These are phyloP conservation scores for Sepiola atlantica DNA, from an alignment of 2,888 invertebrate species.

Conservation along the genomic window DNA sequence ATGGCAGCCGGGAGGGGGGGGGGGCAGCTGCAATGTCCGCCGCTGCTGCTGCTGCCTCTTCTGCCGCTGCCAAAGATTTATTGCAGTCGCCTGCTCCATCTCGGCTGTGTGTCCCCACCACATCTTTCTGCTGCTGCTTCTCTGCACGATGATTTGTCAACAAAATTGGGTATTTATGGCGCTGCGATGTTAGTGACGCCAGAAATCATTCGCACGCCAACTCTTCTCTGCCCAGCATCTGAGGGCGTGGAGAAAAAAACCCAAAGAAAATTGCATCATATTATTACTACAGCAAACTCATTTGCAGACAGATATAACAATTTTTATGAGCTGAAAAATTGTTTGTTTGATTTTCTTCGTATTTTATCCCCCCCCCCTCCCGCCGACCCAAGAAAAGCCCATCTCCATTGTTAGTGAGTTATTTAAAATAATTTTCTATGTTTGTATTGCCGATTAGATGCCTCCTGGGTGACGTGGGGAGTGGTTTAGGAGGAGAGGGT, in stretches of 20 bases:
- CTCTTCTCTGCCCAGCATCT: neutral
- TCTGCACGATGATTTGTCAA: slow-evolving; percentile 25
- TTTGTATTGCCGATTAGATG: neutral
- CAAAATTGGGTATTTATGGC: slow-evolving; percentile 44
- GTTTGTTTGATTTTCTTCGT: neutral
- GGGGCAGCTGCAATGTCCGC: neutral
- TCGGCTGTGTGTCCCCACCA: neutral
- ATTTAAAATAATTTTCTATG: too few relatives aligned
- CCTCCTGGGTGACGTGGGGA: neutral
- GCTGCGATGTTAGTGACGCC: slow-evolving; percentile 34
- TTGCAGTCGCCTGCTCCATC: neutral
- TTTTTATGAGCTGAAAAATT: neutral
- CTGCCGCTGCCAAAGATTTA: neutral
- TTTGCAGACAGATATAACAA: slow-evolving; percentile 33
- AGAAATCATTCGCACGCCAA: neutral
- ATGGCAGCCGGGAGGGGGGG: neutral
- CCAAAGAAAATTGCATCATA: slow-evolving; percentile 41
- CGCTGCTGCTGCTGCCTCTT: neutral
- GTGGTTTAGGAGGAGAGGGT: neutral
- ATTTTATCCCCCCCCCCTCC: neutral
- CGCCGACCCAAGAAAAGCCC: too few relatives aligned
- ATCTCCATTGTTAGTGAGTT: too few relatives aligned
- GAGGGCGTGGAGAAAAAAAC: slow-evolving; percentile 21
- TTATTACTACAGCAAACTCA: slow-evolving; percentile 20
- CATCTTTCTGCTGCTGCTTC: neutral